Conservation (phyloP, 2,888 invertebrate genomes). For the Teleogryllus oceanicus region DNA sequence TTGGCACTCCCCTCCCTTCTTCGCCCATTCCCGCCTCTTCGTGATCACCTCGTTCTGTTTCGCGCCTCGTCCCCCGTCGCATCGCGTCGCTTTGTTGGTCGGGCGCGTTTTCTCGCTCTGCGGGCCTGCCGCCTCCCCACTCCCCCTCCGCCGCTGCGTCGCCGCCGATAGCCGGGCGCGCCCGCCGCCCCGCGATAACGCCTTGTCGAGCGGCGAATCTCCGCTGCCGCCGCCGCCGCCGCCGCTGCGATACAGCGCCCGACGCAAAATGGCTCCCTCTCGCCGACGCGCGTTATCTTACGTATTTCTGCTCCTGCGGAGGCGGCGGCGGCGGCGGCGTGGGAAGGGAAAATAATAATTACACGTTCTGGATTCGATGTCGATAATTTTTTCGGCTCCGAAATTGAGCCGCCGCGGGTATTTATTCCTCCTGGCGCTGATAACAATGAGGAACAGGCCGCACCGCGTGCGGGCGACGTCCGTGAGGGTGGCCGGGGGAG, state of each 20-base stretch:
- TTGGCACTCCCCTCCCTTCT: too few relatives aligned
- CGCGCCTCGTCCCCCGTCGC: too few relatives aligned
- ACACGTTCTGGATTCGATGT: background rate
- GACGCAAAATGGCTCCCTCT: background rate
- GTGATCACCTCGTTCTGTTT: too few relatives aligned
- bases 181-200: background rate
- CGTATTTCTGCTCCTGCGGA: background rate
- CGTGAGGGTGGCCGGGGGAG: background rate
- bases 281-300: background rate
- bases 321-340: background rate
- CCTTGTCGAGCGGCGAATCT: background rate
- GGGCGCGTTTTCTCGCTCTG: background rate
- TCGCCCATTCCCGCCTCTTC: too few relatives aligned
- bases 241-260: background rate
- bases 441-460: background rate
- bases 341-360: conserved; percentile 8
- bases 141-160: background rate
- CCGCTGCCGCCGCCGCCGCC: background rate
- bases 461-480: background rate
- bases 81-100: background rate
- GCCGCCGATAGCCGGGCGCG: background rate
- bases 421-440: background rate
- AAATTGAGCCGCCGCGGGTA: background rate
- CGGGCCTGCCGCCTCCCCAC: background rate
- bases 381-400: background rate